A percentile compares a stretch with the other conserved stretches of the same genome.
Conservation (phyloP, 2,113 vertebrate species). For the Calyptomena viridis region DNA sequence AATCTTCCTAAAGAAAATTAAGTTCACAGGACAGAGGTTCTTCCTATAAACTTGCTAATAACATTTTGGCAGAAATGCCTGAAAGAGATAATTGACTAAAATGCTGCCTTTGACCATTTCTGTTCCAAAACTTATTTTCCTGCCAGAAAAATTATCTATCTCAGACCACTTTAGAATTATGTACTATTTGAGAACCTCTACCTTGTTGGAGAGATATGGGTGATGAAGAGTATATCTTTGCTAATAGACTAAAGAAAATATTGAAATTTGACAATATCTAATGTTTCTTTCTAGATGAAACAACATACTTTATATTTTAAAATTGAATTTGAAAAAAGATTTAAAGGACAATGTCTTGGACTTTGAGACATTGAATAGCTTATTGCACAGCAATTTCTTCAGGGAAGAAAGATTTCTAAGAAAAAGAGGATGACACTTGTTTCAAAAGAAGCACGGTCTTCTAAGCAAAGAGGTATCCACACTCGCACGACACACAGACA, state of each 20-base stretch:
- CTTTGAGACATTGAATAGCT: neutral
- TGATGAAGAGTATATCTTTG: neutral
- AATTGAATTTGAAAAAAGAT: neutral
- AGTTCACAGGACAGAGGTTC: neutral
- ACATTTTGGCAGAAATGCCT: neutral
- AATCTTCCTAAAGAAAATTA: neutral
- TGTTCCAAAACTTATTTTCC: neutral
- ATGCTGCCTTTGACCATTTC: neutral
- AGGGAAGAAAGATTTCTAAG: neutral
- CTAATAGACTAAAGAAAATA: neutral
- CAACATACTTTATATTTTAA: neutral
- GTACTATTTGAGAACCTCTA: neutral
- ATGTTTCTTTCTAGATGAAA: neutral
- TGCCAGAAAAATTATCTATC: neutral
- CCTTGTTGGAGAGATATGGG: neutral
- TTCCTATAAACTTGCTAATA: neutral
- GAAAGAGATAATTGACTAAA: neutral
- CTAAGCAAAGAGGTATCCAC: neutral
- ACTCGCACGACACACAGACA: accelerated
- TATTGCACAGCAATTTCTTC: neutral
- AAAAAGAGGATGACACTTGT: neutral
- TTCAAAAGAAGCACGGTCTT: neutral
- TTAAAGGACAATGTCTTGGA: neutral
- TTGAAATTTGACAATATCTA: neutral
- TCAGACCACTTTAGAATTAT: neutral